A percentile compares a stretch with the other conserved stretches of the same genome.
Conservation (phyloP, 2,113 vertebrate species). For the Pterocles gutturalis region DNA sequence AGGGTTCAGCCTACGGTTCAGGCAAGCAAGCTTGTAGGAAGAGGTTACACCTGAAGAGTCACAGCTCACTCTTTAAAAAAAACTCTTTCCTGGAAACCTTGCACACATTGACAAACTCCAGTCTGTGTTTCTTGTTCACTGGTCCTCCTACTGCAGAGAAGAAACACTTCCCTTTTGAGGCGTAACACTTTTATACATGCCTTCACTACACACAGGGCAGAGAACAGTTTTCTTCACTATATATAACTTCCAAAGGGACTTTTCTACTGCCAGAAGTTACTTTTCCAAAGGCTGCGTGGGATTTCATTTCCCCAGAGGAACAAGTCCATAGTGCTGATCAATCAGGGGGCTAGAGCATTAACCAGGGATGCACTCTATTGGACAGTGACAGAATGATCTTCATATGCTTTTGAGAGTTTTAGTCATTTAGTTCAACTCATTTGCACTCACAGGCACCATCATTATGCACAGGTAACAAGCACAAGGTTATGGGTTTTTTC, state of each 20-base stretch:
- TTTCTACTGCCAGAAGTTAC: neutral
- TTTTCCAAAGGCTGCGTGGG: neutral
- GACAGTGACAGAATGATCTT: neutral
- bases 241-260: neutral
- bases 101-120: neutral
- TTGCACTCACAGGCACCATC: neutral
- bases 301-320: neutral
- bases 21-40: neutral
- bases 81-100: neutral
- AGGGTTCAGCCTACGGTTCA: neutral
- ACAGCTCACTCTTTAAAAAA: neutral
- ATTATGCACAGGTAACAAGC: neutral
- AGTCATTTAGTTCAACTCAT: neutral
- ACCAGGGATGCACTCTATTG: neutral
- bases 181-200: neutral
- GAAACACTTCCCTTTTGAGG: neutral
- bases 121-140: accelerated
- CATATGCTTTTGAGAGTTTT: neutral
- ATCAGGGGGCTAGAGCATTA: neutral
- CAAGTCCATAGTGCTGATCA: neutral
- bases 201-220: neutral
- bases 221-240: slow-evolving; percentile 21
- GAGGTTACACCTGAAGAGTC: neutral
- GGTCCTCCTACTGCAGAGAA: neutral
- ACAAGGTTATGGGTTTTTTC: neutral